Conservation (phyloP, 2,113 vertebrate species). For the Todiramphus chloris region DNA sequence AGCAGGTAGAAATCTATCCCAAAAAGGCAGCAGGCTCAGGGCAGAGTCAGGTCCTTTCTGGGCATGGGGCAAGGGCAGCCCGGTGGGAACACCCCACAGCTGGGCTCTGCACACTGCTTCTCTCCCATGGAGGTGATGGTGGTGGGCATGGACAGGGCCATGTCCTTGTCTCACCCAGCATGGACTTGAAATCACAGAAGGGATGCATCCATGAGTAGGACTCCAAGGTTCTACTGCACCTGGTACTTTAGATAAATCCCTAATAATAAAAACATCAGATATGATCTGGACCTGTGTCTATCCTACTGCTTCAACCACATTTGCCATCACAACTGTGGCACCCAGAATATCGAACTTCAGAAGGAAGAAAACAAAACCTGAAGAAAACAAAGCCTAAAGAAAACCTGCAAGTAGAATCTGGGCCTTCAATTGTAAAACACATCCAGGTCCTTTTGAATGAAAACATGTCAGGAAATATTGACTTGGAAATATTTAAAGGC, state of each 20-base stretch:
- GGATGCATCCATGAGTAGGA: background rate
- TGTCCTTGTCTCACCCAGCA: background rate
- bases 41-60: background rate
- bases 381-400: background rate
- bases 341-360: background rate
- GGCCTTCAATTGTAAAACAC: background rate
- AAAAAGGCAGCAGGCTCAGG: background rate
- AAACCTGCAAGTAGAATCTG: background rate
- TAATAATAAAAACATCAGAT: background rate
- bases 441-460: background rate
- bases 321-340: background rate
- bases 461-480: background rate
- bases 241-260: background rate
- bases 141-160: rapidly evolving
- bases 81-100: rapidly evolving
- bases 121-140: background rate
- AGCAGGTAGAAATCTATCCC: background rate
- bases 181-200: background rate
- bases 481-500: conserved; percentile 19
- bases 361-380: background rate
- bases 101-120: rapidly evolving
- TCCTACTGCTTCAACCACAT: background rate
- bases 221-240: background rate
- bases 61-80: rapidly evolving
- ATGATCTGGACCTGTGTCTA: background rate